phyloP scores from a whole-genome alignment of 2,113 vertebrate genomes.

The Neoarius graeffei region DNA sequence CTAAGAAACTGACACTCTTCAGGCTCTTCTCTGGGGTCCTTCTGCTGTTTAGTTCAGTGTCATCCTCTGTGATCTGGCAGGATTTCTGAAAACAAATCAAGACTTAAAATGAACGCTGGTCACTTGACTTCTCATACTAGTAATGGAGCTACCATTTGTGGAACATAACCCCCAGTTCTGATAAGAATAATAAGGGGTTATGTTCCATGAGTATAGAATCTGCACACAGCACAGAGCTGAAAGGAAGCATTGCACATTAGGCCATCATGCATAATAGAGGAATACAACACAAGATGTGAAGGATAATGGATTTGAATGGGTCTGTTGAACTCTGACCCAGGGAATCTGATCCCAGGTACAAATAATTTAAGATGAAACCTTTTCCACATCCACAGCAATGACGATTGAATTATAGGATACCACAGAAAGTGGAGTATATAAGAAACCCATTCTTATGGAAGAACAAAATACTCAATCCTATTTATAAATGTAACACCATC shows the following conservation, averaged over 20 bases:
- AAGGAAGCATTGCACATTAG: conserved; percentile 29
- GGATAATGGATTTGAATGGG: conserved; percentile 51
- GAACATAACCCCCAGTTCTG: neutral
- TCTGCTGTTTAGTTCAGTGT: conserved; percentile 71
- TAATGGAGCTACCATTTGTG: neutral
- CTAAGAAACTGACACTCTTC: conserved; percentile 81
- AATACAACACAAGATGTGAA: conserved; percentile 28
- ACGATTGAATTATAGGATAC: conserved; percentile 5
- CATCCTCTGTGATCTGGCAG: conserved; percentile 83
- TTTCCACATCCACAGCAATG: conserved; percentile 19
- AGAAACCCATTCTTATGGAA: neutral
- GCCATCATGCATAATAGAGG: conserved; percentile 52
- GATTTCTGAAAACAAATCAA: conserved; percentile 77
- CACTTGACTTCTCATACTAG: neutral
- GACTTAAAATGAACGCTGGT: neutral
- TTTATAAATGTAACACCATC: neutral
- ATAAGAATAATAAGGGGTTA: no score
- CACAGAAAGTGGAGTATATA: neutral
- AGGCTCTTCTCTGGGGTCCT: conserved; percentile 67
- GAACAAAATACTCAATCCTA: neutral
- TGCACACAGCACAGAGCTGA: conserved; percentile 10
- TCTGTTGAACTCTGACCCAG: conserved; percentile 54
- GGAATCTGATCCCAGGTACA: conserved; percentile 45
- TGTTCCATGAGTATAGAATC: neutral
- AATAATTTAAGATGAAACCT: conserved; percentile 46